Base-by-base conservation (phyloP, 2,888 invertebrate species). In the Paralinhomoeus sp. region DNA sequence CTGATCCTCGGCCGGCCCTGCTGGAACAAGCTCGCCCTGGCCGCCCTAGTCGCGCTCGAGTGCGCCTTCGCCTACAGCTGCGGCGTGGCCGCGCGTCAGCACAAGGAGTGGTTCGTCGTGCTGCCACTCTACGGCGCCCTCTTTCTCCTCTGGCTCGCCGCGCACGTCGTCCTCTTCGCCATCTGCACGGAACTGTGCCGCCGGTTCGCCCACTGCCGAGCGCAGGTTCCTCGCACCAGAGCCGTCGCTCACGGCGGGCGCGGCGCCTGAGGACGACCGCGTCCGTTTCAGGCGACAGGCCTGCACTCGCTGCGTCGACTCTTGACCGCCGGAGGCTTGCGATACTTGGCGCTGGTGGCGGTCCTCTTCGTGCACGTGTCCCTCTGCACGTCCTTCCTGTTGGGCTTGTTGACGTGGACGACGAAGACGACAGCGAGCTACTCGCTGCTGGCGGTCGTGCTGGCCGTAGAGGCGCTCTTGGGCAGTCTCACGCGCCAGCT, bases 71-170 rank as follows among this genome's bases (percentile, higher is more conserved):
- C 50, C 33, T 47, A 45, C n/a, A 24, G 58, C 31, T 50, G 56
- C 44, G 61, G 61, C 17, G 43, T 48, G 24, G 49, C 53, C 38
- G 55, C 58, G 17, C 52, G 54, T n/a, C 51, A 46, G 43, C 64
- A 63, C 48, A 62, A 64, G 47, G 64, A 64, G 45, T 64, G 64
- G 64, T 63, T 54, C 50, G 55, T 64, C 20, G 64, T 64, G 1
- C 57, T 63, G 31, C 63, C 64, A n/a, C 39, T 64, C 20, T 64
- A 57, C 47, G 48, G 52, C 2, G 54, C 57, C 46, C 53, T 53
- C 3, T 39, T 57, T 1, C 7, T 39, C 3, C 31, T 63, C 17
- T 64, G 63, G 63, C 48, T 60, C 22, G 51, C 57, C 43, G 59
- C 57, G 43, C 63, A 62, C 48, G 41, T 61, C 3, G 52, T 60